These are phyloP conservation scores for Abrostola triplasia DNA, from an alignment of 2,888 invertebrate species.

Conservation along the genomic window DNA sequence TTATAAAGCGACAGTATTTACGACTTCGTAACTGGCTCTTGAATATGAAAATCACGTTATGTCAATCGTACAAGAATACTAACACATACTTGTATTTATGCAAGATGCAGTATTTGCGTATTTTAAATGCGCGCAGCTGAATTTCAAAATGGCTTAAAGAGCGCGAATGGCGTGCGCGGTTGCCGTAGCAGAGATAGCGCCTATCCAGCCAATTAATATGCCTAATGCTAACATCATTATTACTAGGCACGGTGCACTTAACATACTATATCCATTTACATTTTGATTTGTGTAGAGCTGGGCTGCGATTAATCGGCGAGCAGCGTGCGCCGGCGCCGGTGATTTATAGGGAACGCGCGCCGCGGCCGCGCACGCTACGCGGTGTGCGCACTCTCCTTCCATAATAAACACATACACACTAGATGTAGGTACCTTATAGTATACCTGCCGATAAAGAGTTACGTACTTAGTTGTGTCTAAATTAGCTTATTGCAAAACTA, in stretches of 20 bases:
- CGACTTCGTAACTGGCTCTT: conserved; percentile 50
- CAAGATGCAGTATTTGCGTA: conserved; percentile 4
- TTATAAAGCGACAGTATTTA: conserved; percentile 64
- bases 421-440: conserved; percentile 17
- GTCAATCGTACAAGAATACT: conserved; percentile 26
- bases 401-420: conserved; percentile 44
- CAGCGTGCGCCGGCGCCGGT: conserved; percentile 77
- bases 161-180: conserved; percentile 72
- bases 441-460: conserved; percentile 18
- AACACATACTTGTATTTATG: conserved; percentile 18
- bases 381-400: conserved; percentile 40
- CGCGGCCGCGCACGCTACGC: conserved; percentile 57
- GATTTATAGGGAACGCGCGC: conserved; percentile 76
- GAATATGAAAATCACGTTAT: conserved; percentile 26
- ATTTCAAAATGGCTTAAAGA: conserved; percentile 65
- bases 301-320: conserved; percentile 85
- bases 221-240: conserved; percentile 89
- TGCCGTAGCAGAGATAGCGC: conserved; percentile 78
- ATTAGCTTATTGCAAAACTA: too few species aligned
- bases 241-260: conserved; percentile 86
- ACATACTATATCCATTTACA: conserved; percentile 88
- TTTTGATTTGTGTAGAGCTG: conserved; percentile 87
- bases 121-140: conserved; percentile 29
- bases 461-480: not conserved
- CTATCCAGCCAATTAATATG: conserved; percentile 87